Conservation (phyloP, 2,888 invertebrate genomes). For the Clitarchus hookeri region DNA sequence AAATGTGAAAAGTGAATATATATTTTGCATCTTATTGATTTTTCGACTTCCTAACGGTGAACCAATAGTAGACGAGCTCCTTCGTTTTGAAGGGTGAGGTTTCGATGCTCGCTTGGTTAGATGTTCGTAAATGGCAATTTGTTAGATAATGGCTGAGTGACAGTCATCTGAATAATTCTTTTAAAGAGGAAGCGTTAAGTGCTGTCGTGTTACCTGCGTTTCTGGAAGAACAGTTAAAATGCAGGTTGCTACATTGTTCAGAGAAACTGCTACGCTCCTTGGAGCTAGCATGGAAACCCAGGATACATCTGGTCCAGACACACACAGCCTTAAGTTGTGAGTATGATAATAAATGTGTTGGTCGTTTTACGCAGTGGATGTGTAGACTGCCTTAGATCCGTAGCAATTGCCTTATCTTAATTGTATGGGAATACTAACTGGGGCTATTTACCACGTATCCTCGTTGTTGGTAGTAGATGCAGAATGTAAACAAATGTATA, state of each 20-base stretch:
- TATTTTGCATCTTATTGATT: slow-evolving; percentile 64
- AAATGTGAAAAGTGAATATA: slow-evolving; percentile 1
- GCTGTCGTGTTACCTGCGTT: slow-evolving; percentile 23
- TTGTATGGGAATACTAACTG: too few species aligned
- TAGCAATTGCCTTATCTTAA: too few species aligned
- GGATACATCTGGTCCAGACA: slow-evolving; percentile 47
- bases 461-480: too few species aligned
- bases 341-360: slow-evolving; percentile 36
- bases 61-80: slow-evolving; percentile 48
- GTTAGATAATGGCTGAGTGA: slow-evolving; percentile 41
- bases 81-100: slow-evolving; percentile 62
- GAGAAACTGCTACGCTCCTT: slow-evolving; percentile 68
- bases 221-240: slow-evolving; percentile 51
- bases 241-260: slow-evolving; percentile 71
- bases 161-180: neutral
- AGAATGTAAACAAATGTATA: too few species aligned
- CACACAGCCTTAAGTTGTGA: slow-evolving; percentile 48
- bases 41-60: slow-evolving; percentile 63
- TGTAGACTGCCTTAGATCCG: too few species aligned
- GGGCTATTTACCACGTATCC: too few species aligned
- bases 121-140: slow-evolving; percentile 47
- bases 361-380: too few species aligned
- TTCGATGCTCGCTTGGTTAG: slow-evolving; percentile 52
- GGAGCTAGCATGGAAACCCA: slow-evolving; percentile 63
- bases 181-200: slow-evolving; percentile 32